A percentile compares a stretch with the other conserved stretches of the same genome.
Evolutionary conservation across 2,113 vertebrate species (phyloP).

Genomic region (Pseudorectes ferrugineus): DNA sequence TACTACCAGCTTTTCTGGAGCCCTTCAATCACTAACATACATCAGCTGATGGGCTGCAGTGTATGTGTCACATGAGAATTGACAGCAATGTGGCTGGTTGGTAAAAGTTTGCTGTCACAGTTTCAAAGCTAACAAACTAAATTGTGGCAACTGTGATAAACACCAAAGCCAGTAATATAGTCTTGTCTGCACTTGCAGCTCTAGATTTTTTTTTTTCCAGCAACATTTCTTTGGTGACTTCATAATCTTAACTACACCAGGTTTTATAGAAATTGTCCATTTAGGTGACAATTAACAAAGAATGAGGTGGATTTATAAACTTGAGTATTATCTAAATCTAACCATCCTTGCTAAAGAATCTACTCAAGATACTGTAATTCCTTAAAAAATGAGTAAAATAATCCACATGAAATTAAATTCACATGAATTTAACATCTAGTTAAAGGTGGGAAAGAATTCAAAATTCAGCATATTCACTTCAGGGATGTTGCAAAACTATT

Average conservation of each 20-base stretch:
- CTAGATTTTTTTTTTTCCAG: neutral
- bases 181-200: neutral
- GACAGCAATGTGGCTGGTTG: neutral
- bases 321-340: neutral
- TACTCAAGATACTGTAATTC: neutral
- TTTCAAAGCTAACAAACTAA: neutral
- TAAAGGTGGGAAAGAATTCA: neutral
- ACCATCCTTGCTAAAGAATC: neutral
- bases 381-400: neutral
- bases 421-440: neutral
- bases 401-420: neutral
- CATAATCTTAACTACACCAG: neutral
- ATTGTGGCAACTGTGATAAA: neutral
- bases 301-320: neutral
- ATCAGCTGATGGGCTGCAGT: neutral
- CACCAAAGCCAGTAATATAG: neutral
- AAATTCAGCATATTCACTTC: neutral
- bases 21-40: neutral
- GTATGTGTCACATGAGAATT: fast-evolving
- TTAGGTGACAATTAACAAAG: neutral
- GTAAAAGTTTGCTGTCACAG: neutral
- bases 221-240: neutral
- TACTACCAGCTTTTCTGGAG: neutral
- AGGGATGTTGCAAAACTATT: neutral
- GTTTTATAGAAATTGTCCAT: neutral